Percentiles rank a stretch among this genome's conserved stretches.
Evolutionary conservation across 2,113 vertebrate genomes (phyloP).

Genomic region (Galeopterus variegatus): DNA sequence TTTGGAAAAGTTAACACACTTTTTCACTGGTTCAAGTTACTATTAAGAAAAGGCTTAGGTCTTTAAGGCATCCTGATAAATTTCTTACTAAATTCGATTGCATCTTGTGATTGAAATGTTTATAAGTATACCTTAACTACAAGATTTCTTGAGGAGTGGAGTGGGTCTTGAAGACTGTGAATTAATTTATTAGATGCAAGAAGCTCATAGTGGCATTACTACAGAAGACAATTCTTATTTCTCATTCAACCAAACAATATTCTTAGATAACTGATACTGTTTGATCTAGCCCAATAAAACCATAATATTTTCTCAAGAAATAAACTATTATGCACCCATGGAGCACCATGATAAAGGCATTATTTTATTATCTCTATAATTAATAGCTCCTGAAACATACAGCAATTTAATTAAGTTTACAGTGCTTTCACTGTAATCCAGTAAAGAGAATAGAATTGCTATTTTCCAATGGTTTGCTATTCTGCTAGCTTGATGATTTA

Average conservation of each 20-base stretch:
- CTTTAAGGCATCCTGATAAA: not conserved
- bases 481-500: conserved; percentile 75
- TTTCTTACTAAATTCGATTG: not conserved
- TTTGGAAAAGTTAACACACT: not conserved
- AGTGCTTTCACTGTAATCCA: conserved; percentile 54
- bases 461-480: conserved; percentile 76
- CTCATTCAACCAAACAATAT: not conserved
- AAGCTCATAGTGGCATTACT: not conserved
- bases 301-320: not conserved
- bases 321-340: not conserved
- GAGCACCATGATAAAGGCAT: not conserved
- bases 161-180: not conserved
- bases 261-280: not conserved
- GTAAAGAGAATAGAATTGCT: conserved; percentile 50
- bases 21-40: not conserved
- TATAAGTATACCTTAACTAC: not conserved
- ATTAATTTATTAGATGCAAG: not conserved
- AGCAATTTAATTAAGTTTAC: conserved; percentile 72
- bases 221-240: not conserved
- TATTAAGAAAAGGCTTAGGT: not conserved
- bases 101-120: not conserved
- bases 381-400: conserved; percentile 59
- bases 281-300: not conserved
- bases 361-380: conserved; percentile 78
- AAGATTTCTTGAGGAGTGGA: not conserved